These are phyloP conservation scores for Ginglymostoma cirratum DNA, from an alignment of 2,113 vertebrate species.

Conservation along the genomic window DNA sequence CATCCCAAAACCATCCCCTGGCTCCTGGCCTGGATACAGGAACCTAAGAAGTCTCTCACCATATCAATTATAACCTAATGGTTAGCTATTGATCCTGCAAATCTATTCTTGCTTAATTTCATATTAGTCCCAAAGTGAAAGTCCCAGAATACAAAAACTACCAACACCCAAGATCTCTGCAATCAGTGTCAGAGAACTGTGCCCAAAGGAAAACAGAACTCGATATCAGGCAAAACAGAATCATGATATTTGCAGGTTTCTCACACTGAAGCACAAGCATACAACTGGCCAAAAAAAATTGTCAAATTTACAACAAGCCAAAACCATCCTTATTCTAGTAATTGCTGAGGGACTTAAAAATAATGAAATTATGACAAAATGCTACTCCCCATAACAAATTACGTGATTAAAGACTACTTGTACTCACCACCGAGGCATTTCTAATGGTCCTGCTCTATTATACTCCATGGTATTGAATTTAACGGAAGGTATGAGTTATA, in stretches of 20 bases:
- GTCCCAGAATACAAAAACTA: background rate
- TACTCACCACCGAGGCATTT: conserved; percentile 16
- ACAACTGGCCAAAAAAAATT: background rate
- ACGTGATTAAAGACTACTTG: background rate
- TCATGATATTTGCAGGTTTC: background rate
- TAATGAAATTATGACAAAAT: background rate
- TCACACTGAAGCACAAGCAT: background rate
- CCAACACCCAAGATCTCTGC: background rate
- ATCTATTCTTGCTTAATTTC: background rate
- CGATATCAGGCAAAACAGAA: background rate
- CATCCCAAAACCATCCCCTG: background rate
- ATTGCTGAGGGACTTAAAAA: background rate
- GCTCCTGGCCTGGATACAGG: background rate
- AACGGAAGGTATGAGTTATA: background rate
- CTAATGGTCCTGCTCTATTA: background rate
- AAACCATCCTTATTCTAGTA: background rate
- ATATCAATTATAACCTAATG: background rate
- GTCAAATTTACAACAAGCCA: background rate
- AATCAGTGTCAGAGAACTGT: background rate
- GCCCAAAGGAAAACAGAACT: background rate
- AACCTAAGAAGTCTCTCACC: background rate
- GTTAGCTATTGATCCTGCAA: background rate
- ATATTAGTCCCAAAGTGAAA: background rate
- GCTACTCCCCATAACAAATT: background rate
- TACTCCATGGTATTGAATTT: background rate